Base-by-base conservation (phyloP, 2,797 vertebrate genomes). In the Phataginus tetradactyla region DNA sequence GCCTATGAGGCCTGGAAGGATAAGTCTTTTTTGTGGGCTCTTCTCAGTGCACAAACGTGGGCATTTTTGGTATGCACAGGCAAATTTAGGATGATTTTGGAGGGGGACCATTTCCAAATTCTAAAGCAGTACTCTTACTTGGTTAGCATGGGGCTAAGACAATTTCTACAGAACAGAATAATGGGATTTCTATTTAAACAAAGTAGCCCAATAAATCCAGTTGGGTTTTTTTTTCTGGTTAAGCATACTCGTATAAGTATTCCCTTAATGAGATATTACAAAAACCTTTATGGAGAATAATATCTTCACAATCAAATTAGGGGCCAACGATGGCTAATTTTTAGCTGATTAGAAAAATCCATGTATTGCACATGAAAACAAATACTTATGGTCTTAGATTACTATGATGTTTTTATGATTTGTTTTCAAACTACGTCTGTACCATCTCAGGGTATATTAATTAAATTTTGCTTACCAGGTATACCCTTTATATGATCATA, bases 301-400 rank as follows among this genome's bases (percentile, higher is more conserved):
- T 98, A 98, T 97, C 97, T 98, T 98, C 98, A 95, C 78, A 96
- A 96, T 98, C 92, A 98, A 98, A 98, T 98, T 98, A 98, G 97
- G 90, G 83, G 94, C 96, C 86, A 98, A 91, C 39, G 39, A 97
- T 96, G 89, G 96, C 89, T 98, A 98, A 98, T 98, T 98, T 96
- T 98, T 97, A 96, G 86, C 93, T 98, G 97, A 96, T 98, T 98
- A 98, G 95, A 96, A 78, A 96, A 98, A 97, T 97, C 77, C 93
- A 94, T 84, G 91, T 94, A 97, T 95, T 94, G 80, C 64, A 75
- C 74, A 96, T 91, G 92, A 96, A 98, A 98, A 97, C 91, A 97
- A 98, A 84, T 91, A 95, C 90, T 98, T 94, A 93, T 34, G 97
- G 97, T 97, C 83, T 98, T 98, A 97, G 92, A 93, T 86, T 87